These are phyloP conservation scores for Drosophila pandora DNA, from an alignment of 1,140 invertebrate genomes.

Conservation along the genomic window DNA sequence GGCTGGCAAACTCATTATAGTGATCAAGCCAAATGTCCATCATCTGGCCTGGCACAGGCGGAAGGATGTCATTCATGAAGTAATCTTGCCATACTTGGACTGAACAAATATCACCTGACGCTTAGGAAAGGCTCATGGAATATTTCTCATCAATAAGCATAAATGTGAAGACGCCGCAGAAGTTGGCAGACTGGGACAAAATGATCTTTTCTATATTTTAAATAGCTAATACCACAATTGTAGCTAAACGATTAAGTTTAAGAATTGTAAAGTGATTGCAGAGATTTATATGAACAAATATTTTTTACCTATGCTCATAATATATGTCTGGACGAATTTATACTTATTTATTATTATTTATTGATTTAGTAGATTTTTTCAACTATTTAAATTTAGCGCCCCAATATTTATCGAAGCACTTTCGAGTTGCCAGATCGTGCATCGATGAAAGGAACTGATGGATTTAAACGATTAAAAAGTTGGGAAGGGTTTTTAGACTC, in stretches of 20 bases:
- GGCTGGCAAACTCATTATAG: slow-evolving; percentile 86
- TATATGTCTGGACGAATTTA: background rate
- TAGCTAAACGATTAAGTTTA: slow-evolving; percentile 6
- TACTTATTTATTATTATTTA: background rate
- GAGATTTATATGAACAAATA: slow-evolving; percentile 20
- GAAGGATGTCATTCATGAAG: slow-evolving; percentile 89
- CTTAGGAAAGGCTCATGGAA: slow-evolving; percentile 10
- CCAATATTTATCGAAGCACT: too few species aligned
- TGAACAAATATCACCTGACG: slow-evolving; percentile 66
- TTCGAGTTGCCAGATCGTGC: too few species aligned
- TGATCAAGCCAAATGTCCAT: slow-evolving; percentile 89
- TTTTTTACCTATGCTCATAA: background rate
- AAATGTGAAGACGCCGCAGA: slow-evolving; percentile 22
- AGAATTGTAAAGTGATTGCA: slow-evolving; percentile 10
- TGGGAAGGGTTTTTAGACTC: too few species aligned
- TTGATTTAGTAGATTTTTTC: background rate
- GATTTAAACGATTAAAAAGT: too few species aligned
- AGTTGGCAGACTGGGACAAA: slow-evolving; percentile 6
- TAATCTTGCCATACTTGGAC: slow-evolving; percentile 91
- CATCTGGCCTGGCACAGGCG: slow-evolving; percentile 94
- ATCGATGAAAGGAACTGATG: too few species aligned
- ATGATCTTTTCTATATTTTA: slow-evolving; percentile 28
- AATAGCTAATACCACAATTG: slow-evolving; percentile 8
- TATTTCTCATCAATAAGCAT: slow-evolving; percentile 29
- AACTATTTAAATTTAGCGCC: too few species aligned